Base-by-base conservation (phyloP, 2,113 vertebrate species). In the Cyrtonyx montezumae region DNA sequence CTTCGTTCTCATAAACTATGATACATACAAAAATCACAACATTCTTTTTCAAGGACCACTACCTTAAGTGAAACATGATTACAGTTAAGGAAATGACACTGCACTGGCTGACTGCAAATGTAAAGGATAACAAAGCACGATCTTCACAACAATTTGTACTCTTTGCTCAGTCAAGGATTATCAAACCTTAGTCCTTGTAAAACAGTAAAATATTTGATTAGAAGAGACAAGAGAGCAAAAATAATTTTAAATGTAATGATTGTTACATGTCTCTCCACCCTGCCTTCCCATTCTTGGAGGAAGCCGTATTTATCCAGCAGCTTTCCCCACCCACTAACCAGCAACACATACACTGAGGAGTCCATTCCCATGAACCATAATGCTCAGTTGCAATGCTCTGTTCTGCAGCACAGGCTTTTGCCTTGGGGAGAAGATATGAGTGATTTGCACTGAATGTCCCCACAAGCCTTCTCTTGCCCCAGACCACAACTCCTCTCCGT, bases 91-190 rank as follows among this genome's bases (percentile, higher is more conserved):
- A 79, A 88, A 1, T 59, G n/a, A 59, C 58, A 86, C 4, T 40
- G 21, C 53, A 81, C 43, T 88, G 70, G 73, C 70, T 42, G 9
- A 81, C 49, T 32, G 84, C 36, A 90, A 91, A 79, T 36, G 80
- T 3, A 75, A 68, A 69, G 48, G 46, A 18, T 78, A 86, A 59
- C 48, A 59, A 28, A 63, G 9, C 46, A 59, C 26, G n/a, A 37
- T 23, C 0, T 2, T 49, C 70, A 73, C 11, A 66, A 55, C 75
- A 85, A 46, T 16, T 53, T 2, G 5, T 61, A 42, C 28, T 70
- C 53, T 66, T 46, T 71, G 42, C 22, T 22, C 58, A 66, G 18
- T 20, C n/a, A 62, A 84, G 45, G 26, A 49, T 11, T 69, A 37
- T 16, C 16, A 59, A 81, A 66, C 21, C 56, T 23, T 55, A 82